phyloP scores from a whole-genome alignment of 2,888 invertebrate species.

The Chrysopilus asiliformis region DNA sequence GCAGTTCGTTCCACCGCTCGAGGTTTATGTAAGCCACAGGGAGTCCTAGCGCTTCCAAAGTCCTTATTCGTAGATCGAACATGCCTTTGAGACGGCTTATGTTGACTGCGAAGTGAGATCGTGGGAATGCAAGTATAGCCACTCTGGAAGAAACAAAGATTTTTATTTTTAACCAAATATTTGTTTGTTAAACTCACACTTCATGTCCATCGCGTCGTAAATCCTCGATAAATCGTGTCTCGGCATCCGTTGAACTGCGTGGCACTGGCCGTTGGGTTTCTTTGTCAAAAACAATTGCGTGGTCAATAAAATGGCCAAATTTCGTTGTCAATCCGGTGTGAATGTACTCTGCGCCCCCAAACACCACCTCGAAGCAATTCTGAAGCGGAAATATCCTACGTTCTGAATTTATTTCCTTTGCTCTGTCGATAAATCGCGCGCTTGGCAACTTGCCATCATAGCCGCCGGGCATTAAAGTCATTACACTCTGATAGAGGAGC shows the following conservation, averaged over 20 bases:
- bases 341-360: conserved; percentile 9
- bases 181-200: conserved; percentile 7
- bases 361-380: conserved; percentile 7
- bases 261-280: conserved; percentile 2
- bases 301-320: conserved; percentile 13
- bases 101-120: conserved; percentile 8
- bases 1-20: conserved; percentile 7
- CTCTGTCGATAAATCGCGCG: conserved; percentile 30
- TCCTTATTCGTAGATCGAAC: conserved; percentile 8
- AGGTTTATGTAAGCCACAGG: conserved; percentile 3
- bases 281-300: conserved; percentile 9
- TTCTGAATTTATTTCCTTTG: conserved; percentile 19
- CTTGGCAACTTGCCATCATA: conserved; percentile 36
- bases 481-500: conserved; percentile 43
- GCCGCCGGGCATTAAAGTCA: conserved; percentile 33
- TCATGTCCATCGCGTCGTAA: neutral
- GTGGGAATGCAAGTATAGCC: conserved; percentile 7
- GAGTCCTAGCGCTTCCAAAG: conserved; percentile 8
- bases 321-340: conserved; percentile 10
- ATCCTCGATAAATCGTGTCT: conserved; percentile 2
- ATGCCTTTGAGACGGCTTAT: conserved; percentile 9
- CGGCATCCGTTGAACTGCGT: neutral
- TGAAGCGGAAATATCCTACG: conserved; percentile 6
- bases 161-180: too few species aligned
- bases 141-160: conserved; percentile 10